phyloP scores from a whole-genome alignment of 2,113 vertebrate species.

The Ornithorhynchus anatinus region DNA sequence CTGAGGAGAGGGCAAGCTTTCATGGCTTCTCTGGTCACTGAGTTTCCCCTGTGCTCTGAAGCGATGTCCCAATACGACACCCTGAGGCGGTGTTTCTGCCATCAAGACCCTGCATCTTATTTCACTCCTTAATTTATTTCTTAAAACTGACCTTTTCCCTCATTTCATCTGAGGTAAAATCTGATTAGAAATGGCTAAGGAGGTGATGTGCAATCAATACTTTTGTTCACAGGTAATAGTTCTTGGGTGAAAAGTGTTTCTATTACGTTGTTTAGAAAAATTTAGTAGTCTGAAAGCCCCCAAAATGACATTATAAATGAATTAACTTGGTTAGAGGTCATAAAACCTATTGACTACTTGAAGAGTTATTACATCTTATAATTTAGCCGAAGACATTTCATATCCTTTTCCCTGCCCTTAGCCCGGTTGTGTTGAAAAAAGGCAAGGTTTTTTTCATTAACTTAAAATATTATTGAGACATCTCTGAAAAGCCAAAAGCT shows the following conservation, averaged over 20 bases:
- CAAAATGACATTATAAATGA: background rate
- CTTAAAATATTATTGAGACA: background rate
- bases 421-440: background rate
- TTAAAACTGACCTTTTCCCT: background rate
- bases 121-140: background rate
- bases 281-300: background rate
- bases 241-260: background rate
- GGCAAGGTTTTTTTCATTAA: background rate
- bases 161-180: background rate
- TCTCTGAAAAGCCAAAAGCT: background rate
- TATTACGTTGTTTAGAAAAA: slow-evolving; percentile 1
- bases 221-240: slow-evolving; percentile 10
- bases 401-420: background rate
- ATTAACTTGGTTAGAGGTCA: background rate
- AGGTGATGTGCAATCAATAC: background rate
- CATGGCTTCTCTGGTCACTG: background rate
- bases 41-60: background rate
- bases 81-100: background rate
- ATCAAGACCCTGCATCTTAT: background rate
- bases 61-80: too few relatives aligned
- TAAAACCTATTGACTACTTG: background rate
- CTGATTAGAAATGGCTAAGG: background rate
- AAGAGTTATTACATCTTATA: background rate
- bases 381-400: background rate
- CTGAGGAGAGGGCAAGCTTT: background rate